Evolutionary conservation across 2,888 invertebrate genomes (phyloP).

Genomic region (Caenorhabditis zanzibari): DNA sequence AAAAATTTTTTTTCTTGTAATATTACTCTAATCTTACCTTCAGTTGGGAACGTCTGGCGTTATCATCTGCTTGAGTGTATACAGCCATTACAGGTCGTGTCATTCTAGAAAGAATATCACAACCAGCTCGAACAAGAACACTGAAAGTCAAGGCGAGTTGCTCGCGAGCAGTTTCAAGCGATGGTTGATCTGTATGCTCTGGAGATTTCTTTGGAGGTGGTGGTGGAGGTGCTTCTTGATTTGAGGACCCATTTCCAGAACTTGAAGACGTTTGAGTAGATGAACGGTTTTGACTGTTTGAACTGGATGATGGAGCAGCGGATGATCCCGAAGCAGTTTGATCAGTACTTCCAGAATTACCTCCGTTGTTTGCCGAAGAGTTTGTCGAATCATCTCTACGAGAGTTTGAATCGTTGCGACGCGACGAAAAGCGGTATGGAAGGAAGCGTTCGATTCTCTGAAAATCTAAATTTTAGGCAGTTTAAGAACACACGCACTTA

Average conservation of each 20-base stretch:
- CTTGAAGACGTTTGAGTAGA: not conserved
- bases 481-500: not conserved
- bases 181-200: conserved; percentile 21
- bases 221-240: conserved; percentile 13
- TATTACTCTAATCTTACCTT: not conserved
- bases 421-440: conserved; percentile 17
- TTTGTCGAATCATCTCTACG: conserved; percentile 19
- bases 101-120: conserved; percentile 61
- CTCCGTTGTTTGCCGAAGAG: not conserved
- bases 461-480: not conserved
- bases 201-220: conserved; percentile 1
- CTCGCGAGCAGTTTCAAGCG: conserved; percentile 43
- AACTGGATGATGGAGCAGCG: not conserved
- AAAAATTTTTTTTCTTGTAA: not conserved
- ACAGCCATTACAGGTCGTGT: conserved; percentile 28
- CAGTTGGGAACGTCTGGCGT: conserved; percentile 31
- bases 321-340: not conserved
- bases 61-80: conserved; percentile 26
- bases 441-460: conserved; percentile 36
- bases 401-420: not conserved
- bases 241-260: not conserved
- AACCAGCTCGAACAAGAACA: conserved; percentile 56
- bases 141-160: conserved; percentile 61
- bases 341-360: not conserved
- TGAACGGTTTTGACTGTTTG: not conserved